Percentiles rank a stretch among this genome's conserved stretches.
Conservation (phyloP, 2,113 vertebrate species). For the Galbula dea region DNA sequence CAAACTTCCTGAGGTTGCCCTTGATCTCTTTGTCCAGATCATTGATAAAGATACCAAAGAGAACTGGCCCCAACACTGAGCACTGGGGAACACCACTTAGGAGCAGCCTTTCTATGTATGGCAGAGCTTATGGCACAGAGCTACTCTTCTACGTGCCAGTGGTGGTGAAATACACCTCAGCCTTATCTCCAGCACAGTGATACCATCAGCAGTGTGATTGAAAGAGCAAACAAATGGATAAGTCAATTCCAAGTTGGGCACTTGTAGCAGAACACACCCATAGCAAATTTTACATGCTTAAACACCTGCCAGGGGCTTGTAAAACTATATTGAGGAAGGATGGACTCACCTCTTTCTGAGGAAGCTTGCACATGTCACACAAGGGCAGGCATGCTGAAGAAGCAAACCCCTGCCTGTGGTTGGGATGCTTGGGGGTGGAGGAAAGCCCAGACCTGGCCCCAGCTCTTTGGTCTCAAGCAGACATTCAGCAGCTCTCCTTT, state of each 20-base stretch:
- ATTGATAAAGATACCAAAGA: background rate
- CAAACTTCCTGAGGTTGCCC: background rate
- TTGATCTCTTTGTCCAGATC: background rate
- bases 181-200: fast-evolving
- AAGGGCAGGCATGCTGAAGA: fast-evolving
- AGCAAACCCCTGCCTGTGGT: fast-evolving
- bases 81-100: background rate
- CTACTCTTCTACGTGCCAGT: fast-evolving
- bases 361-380: fast-evolving
- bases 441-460: background rate
- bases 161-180: fast-evolving
- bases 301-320: background rate
- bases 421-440: fast-evolving
- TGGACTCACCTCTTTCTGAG: background rate
- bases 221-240: background rate
- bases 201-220: background rate
- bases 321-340: background rate
- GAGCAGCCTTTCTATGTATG: background rate
- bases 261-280: fast-evolving
- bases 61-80: background rate
- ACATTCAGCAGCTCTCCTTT: slow-evolving; percentile 65
- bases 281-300: background rate
- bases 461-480: slow-evolving; percentile 75
- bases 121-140: fast-evolving
- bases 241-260: background rate